Evolutionary conservation across 2,113 vertebrate species (phyloP).

Genomic region (Butorides virescens): DNA sequence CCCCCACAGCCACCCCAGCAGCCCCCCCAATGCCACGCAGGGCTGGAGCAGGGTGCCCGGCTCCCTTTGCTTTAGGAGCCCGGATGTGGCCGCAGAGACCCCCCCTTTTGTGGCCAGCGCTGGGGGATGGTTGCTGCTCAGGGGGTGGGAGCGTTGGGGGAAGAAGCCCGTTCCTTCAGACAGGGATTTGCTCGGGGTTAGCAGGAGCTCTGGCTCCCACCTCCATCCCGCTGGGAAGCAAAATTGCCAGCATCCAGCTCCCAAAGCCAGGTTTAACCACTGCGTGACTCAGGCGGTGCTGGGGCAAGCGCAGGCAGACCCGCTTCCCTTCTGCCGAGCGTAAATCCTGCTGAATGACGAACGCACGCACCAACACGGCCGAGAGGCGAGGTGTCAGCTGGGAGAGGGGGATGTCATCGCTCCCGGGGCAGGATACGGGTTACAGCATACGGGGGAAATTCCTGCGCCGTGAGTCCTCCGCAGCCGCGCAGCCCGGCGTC

Average conservation of each 20-base stretch:
- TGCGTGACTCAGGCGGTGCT: not conserved
- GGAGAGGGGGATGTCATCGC: not conserved
- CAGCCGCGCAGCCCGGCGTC: not conserved
- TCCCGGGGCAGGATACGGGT: not conserved
- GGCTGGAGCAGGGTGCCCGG: fast-evolving
- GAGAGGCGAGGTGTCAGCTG: not conserved
- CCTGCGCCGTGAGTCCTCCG: not conserved
- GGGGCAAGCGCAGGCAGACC: not conserved
- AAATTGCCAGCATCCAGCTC: not conserved
- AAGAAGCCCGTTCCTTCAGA: not conserved
- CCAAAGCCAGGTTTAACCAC: not conserved
- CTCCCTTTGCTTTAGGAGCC: not conserved
- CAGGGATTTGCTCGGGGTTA: not conserved
- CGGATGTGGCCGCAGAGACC: fast-evolving
- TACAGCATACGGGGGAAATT: not conserved
- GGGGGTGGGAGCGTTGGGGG: not conserved
- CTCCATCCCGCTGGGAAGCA: not conserved
- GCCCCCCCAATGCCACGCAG: fast-evolving
- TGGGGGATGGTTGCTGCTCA: not conserved
- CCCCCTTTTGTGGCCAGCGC: fast-evolving
- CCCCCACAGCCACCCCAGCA: not conserved
- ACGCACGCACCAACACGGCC: not conserved
- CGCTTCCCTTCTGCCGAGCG: not conserved
- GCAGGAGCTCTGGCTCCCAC: not conserved
- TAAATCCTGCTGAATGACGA: not conserved